These are phyloP conservation scores for Anomalospiza imberbis DNA, from an alignment of 2,797 vertebrate genomes.

Conservation along the genomic window DNA sequence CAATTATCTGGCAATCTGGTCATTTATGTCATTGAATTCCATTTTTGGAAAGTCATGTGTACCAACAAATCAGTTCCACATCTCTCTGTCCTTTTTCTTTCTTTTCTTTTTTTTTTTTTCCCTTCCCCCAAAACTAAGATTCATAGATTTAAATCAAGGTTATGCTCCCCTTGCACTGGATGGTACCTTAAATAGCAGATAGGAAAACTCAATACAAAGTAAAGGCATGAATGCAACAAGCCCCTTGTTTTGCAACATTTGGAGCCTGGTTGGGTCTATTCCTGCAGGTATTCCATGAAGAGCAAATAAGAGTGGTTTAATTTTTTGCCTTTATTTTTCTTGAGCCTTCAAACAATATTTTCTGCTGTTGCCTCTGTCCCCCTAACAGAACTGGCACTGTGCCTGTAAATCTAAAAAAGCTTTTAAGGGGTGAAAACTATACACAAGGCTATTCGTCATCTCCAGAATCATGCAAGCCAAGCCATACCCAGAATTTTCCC, in stretches of 20 bases:
- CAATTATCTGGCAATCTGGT: slow-evolving; percentile 60
- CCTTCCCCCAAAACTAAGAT: background rate
- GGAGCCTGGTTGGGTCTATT: background rate
- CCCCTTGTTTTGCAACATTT: background rate
- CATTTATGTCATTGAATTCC: slow-evolving; percentile 64
- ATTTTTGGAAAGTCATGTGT: slow-evolving; percentile 48
- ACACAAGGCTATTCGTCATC: background rate
- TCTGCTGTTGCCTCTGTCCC: background rate
- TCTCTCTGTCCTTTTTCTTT: background rate
- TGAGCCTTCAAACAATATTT: background rate
- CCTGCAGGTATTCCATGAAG: background rate
- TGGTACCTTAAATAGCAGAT: background rate
- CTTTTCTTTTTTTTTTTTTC: background rate
- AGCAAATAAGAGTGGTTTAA: background rate
- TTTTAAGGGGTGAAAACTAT: background rate
- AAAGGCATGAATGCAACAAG: background rate
- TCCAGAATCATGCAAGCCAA: background rate
- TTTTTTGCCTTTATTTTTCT: background rate
- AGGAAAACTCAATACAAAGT: background rate
- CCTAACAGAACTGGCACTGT: background rate
- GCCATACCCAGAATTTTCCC: background rate
- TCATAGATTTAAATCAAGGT: background rate
- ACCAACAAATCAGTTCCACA: slow-evolving; percentile 27
- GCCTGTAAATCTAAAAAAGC: background rate
- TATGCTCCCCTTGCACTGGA: background rate